These are phyloP conservation scores for Rhopilema esculentum DNA, from an alignment of 30 jellyfish, hydroid and myxozoan species.

Conservation along the genomic window DNA sequence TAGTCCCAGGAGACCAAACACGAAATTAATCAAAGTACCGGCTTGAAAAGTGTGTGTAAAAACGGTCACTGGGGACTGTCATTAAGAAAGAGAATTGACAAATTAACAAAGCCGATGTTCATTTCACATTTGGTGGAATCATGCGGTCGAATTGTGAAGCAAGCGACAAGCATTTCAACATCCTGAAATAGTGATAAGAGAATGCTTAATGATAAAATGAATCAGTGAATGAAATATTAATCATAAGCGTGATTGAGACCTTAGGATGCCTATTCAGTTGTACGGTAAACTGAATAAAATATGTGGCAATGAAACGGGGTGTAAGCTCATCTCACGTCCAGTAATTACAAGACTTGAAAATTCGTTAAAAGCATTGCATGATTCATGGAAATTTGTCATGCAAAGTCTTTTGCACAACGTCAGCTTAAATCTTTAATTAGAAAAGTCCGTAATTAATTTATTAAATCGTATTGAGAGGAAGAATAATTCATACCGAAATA, in stretches of 20 bases:
- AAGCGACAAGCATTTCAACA: slow-evolving; percentile 1
- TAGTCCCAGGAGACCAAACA: background rate
- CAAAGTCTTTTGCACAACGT: background rate
- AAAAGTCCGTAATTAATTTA: no score
- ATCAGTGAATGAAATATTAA: slow-evolving; percentile 26
- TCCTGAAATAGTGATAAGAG: slow-evolving; percentile 14
- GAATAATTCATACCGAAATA: no score
- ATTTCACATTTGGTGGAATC: slow-evolving; percentile 18
- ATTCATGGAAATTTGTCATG: background rate
- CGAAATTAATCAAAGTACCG: slow-evolving; percentile 10
- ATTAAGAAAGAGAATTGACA: background rate
- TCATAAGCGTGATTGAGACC: background rate
- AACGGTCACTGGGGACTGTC: slow-evolving; percentile 10
- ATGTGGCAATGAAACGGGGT: background rate
- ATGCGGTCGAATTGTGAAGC: slow-evolving; percentile 34
- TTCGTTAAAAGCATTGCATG: background rate
- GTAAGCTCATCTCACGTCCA: background rate
- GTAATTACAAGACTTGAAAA: background rate
- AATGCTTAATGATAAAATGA: slow-evolving; percentile 5
- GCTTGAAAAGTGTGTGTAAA: background rate
- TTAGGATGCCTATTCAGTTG: background rate
- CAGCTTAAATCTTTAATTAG: background rate
- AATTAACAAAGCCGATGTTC: background rate
- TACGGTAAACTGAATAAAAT: background rate
- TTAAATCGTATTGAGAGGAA: background rate